Conservation (phyloP, 2,113 vertebrate species). For the Oncorhynchus nerka region DNA sequence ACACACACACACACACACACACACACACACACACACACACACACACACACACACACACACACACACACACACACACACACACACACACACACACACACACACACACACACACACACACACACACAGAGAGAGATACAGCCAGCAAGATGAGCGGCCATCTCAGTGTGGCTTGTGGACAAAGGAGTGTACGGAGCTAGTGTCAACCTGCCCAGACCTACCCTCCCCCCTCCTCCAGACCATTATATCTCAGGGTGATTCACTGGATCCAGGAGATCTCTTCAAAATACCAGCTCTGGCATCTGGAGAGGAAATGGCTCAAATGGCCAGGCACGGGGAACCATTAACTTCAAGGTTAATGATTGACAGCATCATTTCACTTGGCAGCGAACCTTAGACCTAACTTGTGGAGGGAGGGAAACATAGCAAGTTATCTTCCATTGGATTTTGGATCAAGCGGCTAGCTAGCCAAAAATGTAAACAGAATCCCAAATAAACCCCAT, state of each 20-base stretch:
- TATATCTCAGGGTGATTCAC: neutral
- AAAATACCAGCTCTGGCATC: conserved; percentile 63
- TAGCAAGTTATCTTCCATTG: conserved; percentile 25
- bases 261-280: conserved; percentile 43
- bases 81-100: neutral
- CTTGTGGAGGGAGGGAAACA: conserved; percentile 40
- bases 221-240: conserved; percentile 50
- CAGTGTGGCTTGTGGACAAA: conserved; percentile 2
- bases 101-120: neutral
- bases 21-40: neutral
- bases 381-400: conserved; percentile 39
- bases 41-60: no score
- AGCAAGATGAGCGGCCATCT: neutral
- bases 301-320: conserved; percentile 62
- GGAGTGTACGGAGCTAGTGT: conserved; percentile 54
- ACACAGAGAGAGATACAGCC: neutral
- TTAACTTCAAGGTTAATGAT: conserved; percentile 53
- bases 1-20: neutral
- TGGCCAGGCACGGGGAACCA: conserved; percentile 52
- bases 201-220: conserved; percentile 9
- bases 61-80: neutral
- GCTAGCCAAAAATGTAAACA: conserved; percentile 31
- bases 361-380: conserved; percentile 53
- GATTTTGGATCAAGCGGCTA: conserved; percentile 24
- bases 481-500: conserved; percentile 33